Conservation (phyloP, 2,797 vertebrate genomes). For the Enteromius thamalakanensis region DNA sequence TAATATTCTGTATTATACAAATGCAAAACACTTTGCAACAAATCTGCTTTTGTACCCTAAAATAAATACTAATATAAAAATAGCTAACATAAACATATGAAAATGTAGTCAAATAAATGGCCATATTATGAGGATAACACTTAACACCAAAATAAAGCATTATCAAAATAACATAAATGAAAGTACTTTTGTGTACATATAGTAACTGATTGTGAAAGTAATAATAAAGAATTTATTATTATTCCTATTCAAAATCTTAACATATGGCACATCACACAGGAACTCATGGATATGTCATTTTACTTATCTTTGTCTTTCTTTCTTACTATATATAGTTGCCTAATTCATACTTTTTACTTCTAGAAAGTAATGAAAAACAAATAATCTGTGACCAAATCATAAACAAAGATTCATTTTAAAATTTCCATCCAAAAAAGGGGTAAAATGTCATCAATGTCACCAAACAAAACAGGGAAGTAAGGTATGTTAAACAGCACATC, state of each 20-base stretch:
- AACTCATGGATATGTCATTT: not conserved
- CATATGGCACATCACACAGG: not conserved
- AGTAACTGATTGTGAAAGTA: not conserved
- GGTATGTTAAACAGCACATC: not conserved
- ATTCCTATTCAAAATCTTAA: not conserved
- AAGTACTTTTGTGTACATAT: not conserved
- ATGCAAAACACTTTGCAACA: not conserved
- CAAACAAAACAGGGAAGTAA: not conserved
- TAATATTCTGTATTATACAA: not conserved
- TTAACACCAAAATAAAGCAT: not conserved
- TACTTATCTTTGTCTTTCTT: no score
- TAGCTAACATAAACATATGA: not conserved
- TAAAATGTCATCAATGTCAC: not conserved
- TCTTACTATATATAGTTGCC: not conserved
- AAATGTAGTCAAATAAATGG: not conserved
- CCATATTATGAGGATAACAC: not conserved
- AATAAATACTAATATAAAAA: not conserved
- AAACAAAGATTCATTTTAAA: not conserved
- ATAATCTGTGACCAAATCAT: not conserved
- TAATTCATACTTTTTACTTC: not conserved
- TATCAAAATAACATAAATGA: not conserved
- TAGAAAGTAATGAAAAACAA: not conserved
- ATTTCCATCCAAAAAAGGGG: not conserved
- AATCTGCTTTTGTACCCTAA: not conserved
- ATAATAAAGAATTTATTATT: not conserved